Evolutionary conservation across 2,888 invertebrate genomes (phyloP), one percentile per base, ranked within the genome.

Genomic region (Chesias legatella): DNA sequence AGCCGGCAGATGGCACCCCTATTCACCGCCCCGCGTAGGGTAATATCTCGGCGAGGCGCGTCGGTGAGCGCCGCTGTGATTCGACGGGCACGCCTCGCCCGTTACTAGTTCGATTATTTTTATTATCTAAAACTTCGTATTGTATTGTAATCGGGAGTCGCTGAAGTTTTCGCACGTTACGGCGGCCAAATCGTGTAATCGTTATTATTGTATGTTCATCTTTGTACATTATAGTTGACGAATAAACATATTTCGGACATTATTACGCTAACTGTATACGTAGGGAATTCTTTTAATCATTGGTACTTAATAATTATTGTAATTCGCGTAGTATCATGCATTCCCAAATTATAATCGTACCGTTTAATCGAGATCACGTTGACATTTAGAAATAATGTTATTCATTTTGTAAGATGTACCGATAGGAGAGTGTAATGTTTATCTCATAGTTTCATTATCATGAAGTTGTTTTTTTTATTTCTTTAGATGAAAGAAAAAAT

Each of bases 271-370:
- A 77, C 66, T 78, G 75, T 79, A 71, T 73, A 71, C 73, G 78
- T 83, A 81, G 77, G 70, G 67, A 69, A 64, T 75, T 74, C 72
- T 75, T 78, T 79, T 74, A 67, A 69, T 80, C 77, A 77, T 83
- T 73, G 75, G 86, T 85, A 86, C 86, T 86, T 86, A 86, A 85
- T 80, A 70, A 76, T 78, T 75, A 78, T 65, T 75, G 76, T 84
- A 82, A 80, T 79, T 77, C 62, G 67, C 76, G 79, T 84, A 85
- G 84, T 77, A 76, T 84, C 80, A 77, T 81, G 81, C 85, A 85
- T 86, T 86, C 84, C 84, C 80, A 80, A 84, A 83, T 80, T 82
- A 68, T 84, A 85, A 82, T 82, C 83, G 69, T 79, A 78, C 75
- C 72, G 74, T 64, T 76, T 72, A 80, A 76, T 77, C 73, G 73